Evolutionary conservation across 2,113 vertebrate genomes (phyloP).

Genomic region (Hippolais icterina): DNA sequence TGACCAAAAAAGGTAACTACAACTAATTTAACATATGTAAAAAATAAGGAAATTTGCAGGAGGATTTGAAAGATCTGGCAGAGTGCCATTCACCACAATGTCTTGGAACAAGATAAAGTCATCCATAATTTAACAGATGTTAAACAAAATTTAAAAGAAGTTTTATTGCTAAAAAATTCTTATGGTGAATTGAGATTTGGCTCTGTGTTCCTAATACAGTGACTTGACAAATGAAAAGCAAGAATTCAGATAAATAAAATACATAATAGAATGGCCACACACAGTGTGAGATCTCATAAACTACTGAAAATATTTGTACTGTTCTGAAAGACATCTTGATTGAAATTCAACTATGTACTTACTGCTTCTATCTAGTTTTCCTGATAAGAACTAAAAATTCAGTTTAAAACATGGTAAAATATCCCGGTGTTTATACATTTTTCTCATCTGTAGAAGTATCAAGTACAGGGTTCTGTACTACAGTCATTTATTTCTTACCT

Average conservation of each 20-base stretch:
- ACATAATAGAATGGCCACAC: conserved; percentile 57
- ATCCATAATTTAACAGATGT: conserved; percentile 75
- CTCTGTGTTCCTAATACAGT: conserved; percentile 30
- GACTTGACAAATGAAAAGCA: conserved; percentile 61
- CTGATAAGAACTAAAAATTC: background rate
- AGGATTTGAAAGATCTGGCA: conserved; percentile 53
- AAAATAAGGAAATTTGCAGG: conserved; percentile 61
- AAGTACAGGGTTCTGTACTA: background rate
- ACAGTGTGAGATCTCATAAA: conserved; percentile 41
- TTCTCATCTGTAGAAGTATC: background rate
- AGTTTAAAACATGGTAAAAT: background rate
- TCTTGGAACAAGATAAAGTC: conserved; percentile 75
- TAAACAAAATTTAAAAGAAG: conserved; percentile 50
- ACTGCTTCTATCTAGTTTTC: conserved; percentile 10
- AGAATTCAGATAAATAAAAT: conserved; percentile 47
- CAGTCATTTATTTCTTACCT: conserved; percentile 6
- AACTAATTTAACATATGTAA: conserved; percentile 56
- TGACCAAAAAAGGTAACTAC: conserved; percentile 25
- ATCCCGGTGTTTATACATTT: background rate
- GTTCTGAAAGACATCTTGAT: conserved; percentile 42
- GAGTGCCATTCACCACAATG: conserved; percentile 65
- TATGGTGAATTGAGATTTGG: conserved; percentile 61
- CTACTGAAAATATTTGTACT: conserved; percentile 38
- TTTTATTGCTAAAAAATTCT: conserved; percentile 60
- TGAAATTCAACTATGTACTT: conserved; percentile 37